These are phyloP conservation scores for Dolichotis patagonum DNA, from an alignment of 2,113 vertebrate genomes.

Conservation along the genomic window DNA sequence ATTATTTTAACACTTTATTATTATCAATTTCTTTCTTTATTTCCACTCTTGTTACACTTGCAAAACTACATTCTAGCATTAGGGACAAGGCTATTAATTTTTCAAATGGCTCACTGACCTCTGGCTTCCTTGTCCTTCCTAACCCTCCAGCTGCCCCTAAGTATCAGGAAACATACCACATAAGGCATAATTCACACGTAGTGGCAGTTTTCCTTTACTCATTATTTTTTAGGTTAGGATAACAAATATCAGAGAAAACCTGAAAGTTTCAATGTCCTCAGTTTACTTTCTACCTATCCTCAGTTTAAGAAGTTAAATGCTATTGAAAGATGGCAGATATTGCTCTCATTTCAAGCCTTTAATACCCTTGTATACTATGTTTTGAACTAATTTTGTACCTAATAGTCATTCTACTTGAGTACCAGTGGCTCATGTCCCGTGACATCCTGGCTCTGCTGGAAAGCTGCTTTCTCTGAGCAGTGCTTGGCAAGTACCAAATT, in stretches of 20 bases:
- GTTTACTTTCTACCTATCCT: background rate
- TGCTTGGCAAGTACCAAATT: constrained; percentile 81
- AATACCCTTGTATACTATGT: constrained; percentile 60
- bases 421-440: constrained; percentile 72
- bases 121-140: background rate
- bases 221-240: background rate
- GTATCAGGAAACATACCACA: background rate
- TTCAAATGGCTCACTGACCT: background rate
- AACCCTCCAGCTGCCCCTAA: background rate
- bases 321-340: background rate
- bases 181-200: background rate
- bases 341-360: constrained; percentile 54
- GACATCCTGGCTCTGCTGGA: constrained; percentile 76
- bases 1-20: background rate
- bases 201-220: background rate
- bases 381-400: constrained; percentile 78
- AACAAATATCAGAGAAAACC: background rate
- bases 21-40: constrained; percentile 1
- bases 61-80: background rate
- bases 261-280: no score
- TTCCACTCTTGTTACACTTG: background rate
- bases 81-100: background rate
- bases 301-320: constrained; percentile 54
- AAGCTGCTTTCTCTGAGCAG: constrained; percentile 79
- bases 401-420: constrained; percentile 79